Evolutionary conservation across 2,888 invertebrate genomes (phyloP), one percentile per base, ranked within the genome.

Genomic region (Tholera decimalis): DNA sequence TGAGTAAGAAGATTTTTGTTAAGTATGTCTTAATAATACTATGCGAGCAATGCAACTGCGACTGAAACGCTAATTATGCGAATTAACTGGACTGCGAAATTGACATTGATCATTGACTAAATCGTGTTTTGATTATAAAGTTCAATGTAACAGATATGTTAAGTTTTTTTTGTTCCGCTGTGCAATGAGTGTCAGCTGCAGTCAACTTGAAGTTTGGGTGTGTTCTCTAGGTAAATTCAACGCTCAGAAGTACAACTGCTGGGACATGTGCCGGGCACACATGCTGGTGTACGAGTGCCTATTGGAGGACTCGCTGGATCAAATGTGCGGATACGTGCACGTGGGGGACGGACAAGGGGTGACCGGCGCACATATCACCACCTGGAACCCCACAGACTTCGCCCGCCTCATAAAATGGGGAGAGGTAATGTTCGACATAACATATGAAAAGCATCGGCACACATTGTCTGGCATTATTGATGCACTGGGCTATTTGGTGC

Each of bases 311-410:
- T 97, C 97, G 70, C 96, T 96, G 75, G 97, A 97, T 82, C 98
- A 98, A 88, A 96, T 98, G 60, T 94, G 97, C 60, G 98, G 98
- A 0, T 96, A 97, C 73, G 96, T 96, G 6, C 98, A 98, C 89
- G 96, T 98, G 58, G 97, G 96, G 0, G 97, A 98, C 85, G 96
- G 97, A 46, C 91, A 91, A 9, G 97, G 97, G 0, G 95, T 97
- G 3, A 95, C 96, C 20, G 94, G 97, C 2, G 96, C 97, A 0
- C 96, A 97, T 86, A 91, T 98, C 66, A 97, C 97, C 33, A 95
- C 97, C 37, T 98, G 98, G 97, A 97, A 97, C 79, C 97, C 97
- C 13, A 96, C 96, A 13, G 97, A 97, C 90, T 97, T 97, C 84
- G 97, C 96, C 0, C 96, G 97, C 41, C 89, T 97, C 35, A 93